Percentiles rank a stretch among this genome's conserved stretches.
Evolutionary conservation across 2,888 invertebrate species (phyloP).

Genomic region (Caenorhabditis virilis): DNA sequence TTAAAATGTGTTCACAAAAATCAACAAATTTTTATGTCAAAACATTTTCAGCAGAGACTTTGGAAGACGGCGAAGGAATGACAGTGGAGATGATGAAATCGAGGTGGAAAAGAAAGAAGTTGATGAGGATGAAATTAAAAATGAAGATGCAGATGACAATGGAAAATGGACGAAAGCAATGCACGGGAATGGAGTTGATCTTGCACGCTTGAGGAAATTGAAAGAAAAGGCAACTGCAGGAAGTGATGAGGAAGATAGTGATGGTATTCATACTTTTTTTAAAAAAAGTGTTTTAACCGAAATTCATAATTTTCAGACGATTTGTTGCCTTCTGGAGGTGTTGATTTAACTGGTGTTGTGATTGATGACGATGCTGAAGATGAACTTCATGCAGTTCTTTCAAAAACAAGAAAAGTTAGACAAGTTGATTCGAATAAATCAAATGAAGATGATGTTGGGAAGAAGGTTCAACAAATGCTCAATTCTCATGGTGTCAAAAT

Average conservation of each 20-base stretch:
- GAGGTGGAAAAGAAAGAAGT: constrained; percentile 18
- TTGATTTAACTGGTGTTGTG: constrained; percentile 55
- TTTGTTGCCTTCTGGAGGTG: constrained; percentile 40
- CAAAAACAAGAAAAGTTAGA: constrained; percentile 49
- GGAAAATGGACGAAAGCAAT: constrained; percentile 40
- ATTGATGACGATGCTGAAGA: constrained; percentile 67
- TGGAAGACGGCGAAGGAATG: constrained; percentile 20
- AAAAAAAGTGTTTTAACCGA: not conserved
- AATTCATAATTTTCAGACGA: constrained; percentile 36
- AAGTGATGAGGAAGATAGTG: constrained; percentile 44
- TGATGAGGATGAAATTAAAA: not conserved
- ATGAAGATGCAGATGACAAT: constrained; percentile 24
- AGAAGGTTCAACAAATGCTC: constrained; percentile 26
- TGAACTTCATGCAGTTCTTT: constrained; percentile 60
- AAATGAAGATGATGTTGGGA: constrained; percentile 31
- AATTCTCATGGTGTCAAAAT: constrained; percentile 39
- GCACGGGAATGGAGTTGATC: constrained; percentile 44
- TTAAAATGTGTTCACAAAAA: no score
- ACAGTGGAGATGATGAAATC: constrained; percentile 10
- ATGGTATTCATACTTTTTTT: constrained; percentile 31
- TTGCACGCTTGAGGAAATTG: constrained; percentile 40
- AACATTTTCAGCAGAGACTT: constrained; percentile 8
- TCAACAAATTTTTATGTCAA: no score
- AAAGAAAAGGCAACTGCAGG: constrained; percentile 5
- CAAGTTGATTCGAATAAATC: constrained; percentile 24